These are phyloP conservation scores for Sarotherodon lohbergeri DNA, from an alignment of 2,113 vertebrate species.

Conservation along the genomic window DNA sequence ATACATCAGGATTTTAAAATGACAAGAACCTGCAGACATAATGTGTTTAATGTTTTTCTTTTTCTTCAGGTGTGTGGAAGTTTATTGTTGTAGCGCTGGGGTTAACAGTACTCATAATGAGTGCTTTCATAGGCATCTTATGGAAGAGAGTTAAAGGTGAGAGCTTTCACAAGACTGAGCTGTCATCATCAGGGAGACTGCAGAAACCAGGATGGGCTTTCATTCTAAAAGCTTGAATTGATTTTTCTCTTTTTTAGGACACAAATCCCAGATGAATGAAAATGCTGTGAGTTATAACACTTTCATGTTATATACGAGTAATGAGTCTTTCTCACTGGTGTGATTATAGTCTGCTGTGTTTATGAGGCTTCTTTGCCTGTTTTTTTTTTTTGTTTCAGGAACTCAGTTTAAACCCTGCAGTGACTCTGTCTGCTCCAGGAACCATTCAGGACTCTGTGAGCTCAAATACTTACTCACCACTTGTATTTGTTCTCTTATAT, in stretches of 20 bases:
- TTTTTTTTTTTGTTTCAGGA: not conserved
- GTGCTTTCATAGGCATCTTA: not conserved
- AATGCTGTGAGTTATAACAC: not conserved
- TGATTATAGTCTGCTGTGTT: not conserved
- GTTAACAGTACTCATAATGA: not conserved
- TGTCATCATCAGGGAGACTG: not conserved
- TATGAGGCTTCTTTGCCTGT: not conserved
- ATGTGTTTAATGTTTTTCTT: not conserved
- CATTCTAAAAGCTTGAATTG: not conserved
- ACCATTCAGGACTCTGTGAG: not conserved
- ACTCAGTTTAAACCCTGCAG: not conserved
- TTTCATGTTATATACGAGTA: not conserved
- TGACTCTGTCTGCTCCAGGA: not conserved
- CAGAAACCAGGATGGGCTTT: not conserved
- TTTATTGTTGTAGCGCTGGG: not conserved
- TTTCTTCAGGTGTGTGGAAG: not conserved
- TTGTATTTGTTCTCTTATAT: rapidly evolving
- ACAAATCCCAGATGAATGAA: not conserved
- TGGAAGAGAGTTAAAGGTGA: not conserved
- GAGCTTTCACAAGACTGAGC: not conserved
- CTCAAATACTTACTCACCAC: not conserved
- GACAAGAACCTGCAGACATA: not conserved
- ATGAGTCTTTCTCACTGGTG: not conserved
- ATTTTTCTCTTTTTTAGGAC: not conserved
- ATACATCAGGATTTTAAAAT: not conserved